Evolutionary conservation across 2,113 vertebrate genomes (phyloP), one percentile per base, ranked within the genome.

Genomic region (Microtus richardsoni): DNA sequence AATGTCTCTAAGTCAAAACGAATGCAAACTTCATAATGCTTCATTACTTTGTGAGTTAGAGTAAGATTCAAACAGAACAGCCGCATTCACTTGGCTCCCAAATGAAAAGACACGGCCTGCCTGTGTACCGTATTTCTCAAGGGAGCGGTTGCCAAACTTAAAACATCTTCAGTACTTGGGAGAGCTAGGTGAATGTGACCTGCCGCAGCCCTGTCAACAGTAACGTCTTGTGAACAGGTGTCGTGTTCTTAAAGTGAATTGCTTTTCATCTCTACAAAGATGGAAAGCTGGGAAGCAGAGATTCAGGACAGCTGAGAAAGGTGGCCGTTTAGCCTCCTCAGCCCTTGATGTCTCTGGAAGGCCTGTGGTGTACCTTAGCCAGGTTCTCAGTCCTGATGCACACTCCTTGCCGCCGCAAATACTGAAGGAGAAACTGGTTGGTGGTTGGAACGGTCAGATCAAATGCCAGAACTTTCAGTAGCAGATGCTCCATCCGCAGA

Each of bases 391-490:
- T 99, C 82, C 96, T 98, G 39, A 97, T 36, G 87, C 99, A 99
- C 80, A 99, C 98, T 0, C 97, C 89, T 41, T 97, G 98, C 3
- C 98, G 97, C 90, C 98, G 95, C 75, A 99, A 90, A 97, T 99
- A 99, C 49, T 99, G 99, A 28, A 98, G 98, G 14, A 99, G 98
- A 88, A 99, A 99, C 95, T 99, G 99, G 95, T 99, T 98, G 94
- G 96, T 96, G 0, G 99, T 99, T n/a, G 99, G 99, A 2, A 98
- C 99, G 0, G 99, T 98, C 98, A 99, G 90, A 90, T 98, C 98
- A 94, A 99, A 99, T 33, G 98, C 95, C 49, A 99, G 97, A 14
- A 99, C 99, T 91, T 98, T 99, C 10, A 99, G 98, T 49, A 99
- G 96, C 82, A 99, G 95, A 33, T 99, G 98, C 85, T 99, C 99